Evolutionary conservation across 2,888 invertebrate species (phyloP).

Genomic region (Patella pellucida): DNA sequence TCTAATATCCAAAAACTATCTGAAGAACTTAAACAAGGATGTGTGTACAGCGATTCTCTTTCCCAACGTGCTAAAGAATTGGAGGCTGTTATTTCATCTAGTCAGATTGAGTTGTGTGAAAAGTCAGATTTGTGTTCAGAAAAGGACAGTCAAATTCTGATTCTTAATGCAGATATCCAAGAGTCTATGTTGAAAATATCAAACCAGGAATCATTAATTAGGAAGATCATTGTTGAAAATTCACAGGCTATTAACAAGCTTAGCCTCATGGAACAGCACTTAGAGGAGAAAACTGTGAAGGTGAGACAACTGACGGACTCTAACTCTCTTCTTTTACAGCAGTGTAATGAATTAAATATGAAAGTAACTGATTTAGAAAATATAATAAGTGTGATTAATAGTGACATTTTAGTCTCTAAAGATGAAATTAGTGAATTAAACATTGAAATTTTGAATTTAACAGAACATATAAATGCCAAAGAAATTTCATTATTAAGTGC

Average conservation of each 20-base stretch:
- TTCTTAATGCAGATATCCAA: slow-evolving; percentile 30
- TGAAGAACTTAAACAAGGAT: slow-evolving; percentile 24
- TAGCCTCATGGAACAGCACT: slow-evolving; percentile 11
- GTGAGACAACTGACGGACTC: slow-evolving; percentile 43
- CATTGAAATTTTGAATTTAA: neutral
- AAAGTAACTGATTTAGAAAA: slow-evolving; percentile 20
- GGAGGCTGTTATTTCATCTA: slow-evolving; percentile 18
- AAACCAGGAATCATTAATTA: slow-evolving; percentile 30
- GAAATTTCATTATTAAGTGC: neutral
- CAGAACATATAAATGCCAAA: neutral
- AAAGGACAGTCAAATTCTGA: slow-evolving; percentile 28
- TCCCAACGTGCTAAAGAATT: slow-evolving; percentile 20
- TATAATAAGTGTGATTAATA: slow-evolving; percentile 6
- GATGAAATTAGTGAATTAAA: slow-evolving; percentile 11
- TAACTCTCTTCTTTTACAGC: slow-evolving; percentile 42
- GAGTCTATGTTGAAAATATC: slow-evolving; percentile 22
- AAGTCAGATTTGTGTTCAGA: slow-evolving; percentile 22
- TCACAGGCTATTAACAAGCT: slow-evolving; percentile 22
- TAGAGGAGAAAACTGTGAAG: slow-evolving; percentile 30
- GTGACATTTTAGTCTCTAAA: slow-evolving; percentile 2
- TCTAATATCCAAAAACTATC: slow-evolving; percentile 25
- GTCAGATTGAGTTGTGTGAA: slow-evolving; percentile 10
- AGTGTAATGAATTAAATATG: slow-evolving; percentile 34
- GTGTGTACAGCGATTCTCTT: slow-evolving; percentile 14
- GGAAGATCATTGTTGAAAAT: slow-evolving; percentile 35